phyloP scores from a whole-genome alignment of 2,113 vertebrate species.

The Pachypanchax playfairii region DNA sequence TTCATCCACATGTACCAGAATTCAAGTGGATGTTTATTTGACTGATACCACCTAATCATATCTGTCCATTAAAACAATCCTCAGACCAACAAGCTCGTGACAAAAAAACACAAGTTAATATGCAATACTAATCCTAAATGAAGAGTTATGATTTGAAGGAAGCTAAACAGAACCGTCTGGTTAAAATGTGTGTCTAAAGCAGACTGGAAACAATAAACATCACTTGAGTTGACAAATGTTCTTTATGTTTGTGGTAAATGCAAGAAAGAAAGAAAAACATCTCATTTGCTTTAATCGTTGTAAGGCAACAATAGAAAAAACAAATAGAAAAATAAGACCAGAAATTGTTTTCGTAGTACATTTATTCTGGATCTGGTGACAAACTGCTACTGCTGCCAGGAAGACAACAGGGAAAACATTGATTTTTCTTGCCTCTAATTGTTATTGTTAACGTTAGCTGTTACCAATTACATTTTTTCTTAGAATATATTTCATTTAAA shows the following conservation, averaged over 20 bases:
- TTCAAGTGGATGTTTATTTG: background rate
- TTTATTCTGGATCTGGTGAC: background rate
- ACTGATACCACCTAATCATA: background rate
- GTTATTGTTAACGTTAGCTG: background rate
- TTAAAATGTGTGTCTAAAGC: background rate
- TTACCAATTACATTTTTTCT: no score
- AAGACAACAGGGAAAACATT: background rate
- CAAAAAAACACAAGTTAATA: background rate
- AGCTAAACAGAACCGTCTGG: background rate
- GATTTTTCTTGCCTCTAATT: background rate
- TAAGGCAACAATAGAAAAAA: no score
- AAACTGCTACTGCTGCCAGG: background rate
- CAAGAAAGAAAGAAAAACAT: no score
- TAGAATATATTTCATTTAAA: no score
- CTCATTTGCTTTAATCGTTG: no score
- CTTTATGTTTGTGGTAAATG: no score
- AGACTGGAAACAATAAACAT: background rate
- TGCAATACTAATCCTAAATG: background rate
- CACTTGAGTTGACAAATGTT: no score
- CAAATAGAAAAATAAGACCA: no score
- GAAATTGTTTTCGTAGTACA: background rate
- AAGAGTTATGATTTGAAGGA: background rate
- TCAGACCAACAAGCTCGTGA: background rate
- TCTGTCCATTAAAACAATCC: background rate
- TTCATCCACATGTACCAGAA: background rate